phyloP scores from a whole-genome alignment of 2,797 vertebrate genomes.

The Vultur gryphus region DNA sequence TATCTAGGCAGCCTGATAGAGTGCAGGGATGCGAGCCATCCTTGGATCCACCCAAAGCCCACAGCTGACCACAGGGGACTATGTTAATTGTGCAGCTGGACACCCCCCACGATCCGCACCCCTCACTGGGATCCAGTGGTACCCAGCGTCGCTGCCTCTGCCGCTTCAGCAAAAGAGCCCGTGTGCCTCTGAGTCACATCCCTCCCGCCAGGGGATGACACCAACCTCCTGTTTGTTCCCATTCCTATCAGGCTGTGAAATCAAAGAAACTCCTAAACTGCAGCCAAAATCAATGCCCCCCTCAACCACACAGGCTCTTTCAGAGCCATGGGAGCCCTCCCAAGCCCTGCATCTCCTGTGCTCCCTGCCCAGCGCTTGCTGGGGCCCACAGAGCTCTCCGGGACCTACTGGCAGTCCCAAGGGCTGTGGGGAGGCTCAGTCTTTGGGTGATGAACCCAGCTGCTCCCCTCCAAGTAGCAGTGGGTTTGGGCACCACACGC shows the following conservation, averaged over 20 bases:
- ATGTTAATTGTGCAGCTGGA: neutral
- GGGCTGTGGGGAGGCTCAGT: neutral
- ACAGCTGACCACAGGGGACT: neutral
- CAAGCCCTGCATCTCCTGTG: neutral
- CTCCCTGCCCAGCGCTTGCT: neutral
- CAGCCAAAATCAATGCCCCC: neutral
- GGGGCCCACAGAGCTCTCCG: neutral
- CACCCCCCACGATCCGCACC: neutral
- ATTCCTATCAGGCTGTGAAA: neutral
- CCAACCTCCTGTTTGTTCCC: neutral
- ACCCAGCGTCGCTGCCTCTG: neutral
- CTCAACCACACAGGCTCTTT: neutral
- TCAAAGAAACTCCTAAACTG: neutral
- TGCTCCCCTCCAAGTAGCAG: neutral
- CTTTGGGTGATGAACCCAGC: neutral
- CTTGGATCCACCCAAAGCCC: neutral
- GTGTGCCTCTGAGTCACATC: neutral
- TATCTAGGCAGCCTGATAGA: neutral
- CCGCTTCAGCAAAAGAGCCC: neutral
- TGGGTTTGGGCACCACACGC: neutral
- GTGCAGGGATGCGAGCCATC: neutral
- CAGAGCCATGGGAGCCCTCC: neutral
- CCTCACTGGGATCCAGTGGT: neutral
- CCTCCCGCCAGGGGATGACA: neutral
- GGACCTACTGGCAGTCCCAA: neutral